Conservation (phyloP, 2,797 vertebrate genomes). For the Gobio occitaniae region DNA sequence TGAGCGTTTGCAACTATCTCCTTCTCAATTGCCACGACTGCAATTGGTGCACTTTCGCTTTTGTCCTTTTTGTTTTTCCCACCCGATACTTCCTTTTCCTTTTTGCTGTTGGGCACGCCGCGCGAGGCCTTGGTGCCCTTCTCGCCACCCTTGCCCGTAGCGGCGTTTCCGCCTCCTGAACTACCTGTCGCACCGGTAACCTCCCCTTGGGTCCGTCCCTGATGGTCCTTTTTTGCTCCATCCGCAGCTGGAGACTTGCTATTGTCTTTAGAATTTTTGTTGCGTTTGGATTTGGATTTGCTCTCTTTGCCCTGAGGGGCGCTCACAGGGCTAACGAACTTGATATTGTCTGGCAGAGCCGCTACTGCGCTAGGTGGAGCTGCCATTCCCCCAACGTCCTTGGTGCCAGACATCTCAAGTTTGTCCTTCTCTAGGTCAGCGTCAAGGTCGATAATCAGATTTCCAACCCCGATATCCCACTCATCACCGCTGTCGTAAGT, state of each 20-base stretch:
- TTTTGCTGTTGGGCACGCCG: constrained; percentile 89
- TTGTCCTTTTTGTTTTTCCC: constrained; percentile 99
- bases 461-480: constrained; percentile 99
- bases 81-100: constrained; percentile 91
- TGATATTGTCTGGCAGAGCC: constrained; percentile 96
- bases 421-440: constrained; percentile 99
- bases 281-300: constrained; percentile 99
- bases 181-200: constrained; percentile 77
- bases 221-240: constrained; percentile 91
- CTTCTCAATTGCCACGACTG: constrained; percentile 84
- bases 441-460: constrained; percentile 99
- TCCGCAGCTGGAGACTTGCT: constrained; percentile 88
- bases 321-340: constrained; percentile 97
- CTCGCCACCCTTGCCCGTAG: constrained; percentile 88
- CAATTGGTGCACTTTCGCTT: constrained; percentile 83
- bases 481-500: constrained; percentile 99
- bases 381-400: constrained; percentile 92
- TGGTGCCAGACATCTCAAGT: constrained; percentile 99
- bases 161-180: constrained; percentile 75
- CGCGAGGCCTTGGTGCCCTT: constrained; percentile 91
- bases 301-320: constrained; percentile 97
- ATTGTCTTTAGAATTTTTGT: constrained; percentile 98
- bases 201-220: constrained; percentile 90
- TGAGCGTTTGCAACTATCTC: constrained; percentile 84
- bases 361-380: constrained; percentile 92